Percentiles rank a stretch among this genome's conserved stretches.
phyloP scores from a whole-genome alignment of 2,888 invertebrate species.

The Lysandra bellargus region DNA sequence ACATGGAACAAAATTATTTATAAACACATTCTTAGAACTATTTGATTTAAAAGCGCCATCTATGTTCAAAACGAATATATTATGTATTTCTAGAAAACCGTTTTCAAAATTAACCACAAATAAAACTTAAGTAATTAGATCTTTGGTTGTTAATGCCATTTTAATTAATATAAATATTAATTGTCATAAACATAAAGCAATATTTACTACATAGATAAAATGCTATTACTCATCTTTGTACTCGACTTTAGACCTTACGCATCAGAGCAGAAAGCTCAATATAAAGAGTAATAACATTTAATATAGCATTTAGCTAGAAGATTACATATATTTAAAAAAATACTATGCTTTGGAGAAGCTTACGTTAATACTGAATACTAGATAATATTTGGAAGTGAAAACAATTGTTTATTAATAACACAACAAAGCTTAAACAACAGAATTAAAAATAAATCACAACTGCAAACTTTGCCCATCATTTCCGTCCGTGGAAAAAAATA shows the following conservation, averaged over 20 bases:
- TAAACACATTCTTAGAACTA: background rate
- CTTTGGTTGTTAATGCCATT: background rate
- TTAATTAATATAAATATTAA: constrained; percentile 4
- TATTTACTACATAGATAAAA: constrained; percentile 31
- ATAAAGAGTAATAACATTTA: constrained; percentile 33
- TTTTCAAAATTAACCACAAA: background rate
- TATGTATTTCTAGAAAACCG: background rate
- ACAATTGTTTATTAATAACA: constrained; percentile 32
- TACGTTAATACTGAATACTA: constrained; percentile 63
- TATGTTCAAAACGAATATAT: background rate
- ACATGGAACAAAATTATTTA: background rate
- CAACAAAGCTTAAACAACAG: constrained; percentile 39
- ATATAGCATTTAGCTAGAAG: constrained; percentile 18
- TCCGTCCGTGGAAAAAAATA: background rate
- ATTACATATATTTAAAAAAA: constrained; percentile 48
- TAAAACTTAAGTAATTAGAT: background rate
- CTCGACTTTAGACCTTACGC: constrained; percentile 53
- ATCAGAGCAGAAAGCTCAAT: constrained; percentile 32
- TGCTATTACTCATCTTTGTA: constrained; percentile 48
- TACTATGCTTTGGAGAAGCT: constrained; percentile 61
- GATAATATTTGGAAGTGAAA: constrained; percentile 43
- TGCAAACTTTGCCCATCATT: background rate
- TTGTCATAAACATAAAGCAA: constrained; percentile 31
- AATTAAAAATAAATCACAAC: constrained; percentile 11
- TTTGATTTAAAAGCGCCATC: background rate